A percentile compares a stretch with the other conserved stretches of the same genome.
These are phyloP conservation scores for Heteromormyrus szaboi DNA, from an alignment of 2,797 vertebrate species.

Conservation along the genomic window DNA sequence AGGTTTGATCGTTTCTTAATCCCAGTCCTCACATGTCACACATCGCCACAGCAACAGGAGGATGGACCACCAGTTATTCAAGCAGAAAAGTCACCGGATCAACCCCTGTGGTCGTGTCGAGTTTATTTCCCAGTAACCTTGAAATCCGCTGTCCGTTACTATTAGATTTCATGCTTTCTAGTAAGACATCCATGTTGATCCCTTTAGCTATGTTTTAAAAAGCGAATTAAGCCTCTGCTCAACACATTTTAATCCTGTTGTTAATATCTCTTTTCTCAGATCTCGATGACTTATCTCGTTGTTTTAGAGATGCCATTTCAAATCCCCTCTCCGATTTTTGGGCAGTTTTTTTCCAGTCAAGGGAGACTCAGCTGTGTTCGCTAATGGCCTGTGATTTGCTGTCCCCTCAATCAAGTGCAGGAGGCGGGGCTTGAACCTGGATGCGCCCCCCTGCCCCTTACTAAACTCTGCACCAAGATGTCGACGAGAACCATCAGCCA, in stretches of 20 bases:
- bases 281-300: not conserved
- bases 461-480: not conserved
- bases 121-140: not conserved
- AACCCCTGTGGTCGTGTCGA: not conserved
- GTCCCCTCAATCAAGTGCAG: not conserved
- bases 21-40: not conserved
- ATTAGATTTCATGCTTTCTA: not conserved
- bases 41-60: slow-evolving; percentile 24
- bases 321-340: not conserved
- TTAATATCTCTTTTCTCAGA: not conserved
- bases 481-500: not conserved
- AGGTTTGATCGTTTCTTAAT: not conserved
- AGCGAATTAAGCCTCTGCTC: not conserved
- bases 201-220: not conserved
- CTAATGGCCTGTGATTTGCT: not conserved
- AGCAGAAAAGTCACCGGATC: not conserved
- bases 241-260: slow-evolving; percentile 3
- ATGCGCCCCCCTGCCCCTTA: not conserved
- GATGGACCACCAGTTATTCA: not conserved
- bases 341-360: not conserved
- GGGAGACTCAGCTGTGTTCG: not conserved
- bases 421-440: not conserved
- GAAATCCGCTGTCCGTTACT: not conserved
- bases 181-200: not conserved
- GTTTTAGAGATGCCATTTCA: not conserved